A percentile compares a stretch with the other conserved stretches of the same genome.
These are phyloP conservation scores for Coreoperca whiteheadi DNA, from an alignment of 2,113 vertebrate genomes.

Conservation along the genomic window DNA sequence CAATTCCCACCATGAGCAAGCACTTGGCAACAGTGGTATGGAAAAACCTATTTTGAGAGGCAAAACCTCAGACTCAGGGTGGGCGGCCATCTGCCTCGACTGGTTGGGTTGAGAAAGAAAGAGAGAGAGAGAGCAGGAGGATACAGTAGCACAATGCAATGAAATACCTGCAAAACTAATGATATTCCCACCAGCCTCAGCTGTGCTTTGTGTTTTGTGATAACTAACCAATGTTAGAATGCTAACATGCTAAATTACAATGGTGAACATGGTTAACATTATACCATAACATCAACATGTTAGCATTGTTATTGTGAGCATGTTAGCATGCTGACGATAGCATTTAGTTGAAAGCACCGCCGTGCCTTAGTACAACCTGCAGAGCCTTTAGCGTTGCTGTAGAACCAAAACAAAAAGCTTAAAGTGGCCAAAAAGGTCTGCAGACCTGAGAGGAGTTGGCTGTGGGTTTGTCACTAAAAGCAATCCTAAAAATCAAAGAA, in stretches of 20 bases:
- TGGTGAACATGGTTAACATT: background rate
- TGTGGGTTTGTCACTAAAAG: too few relatives aligned
- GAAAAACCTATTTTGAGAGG: too few relatives aligned
- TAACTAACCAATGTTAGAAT: background rate
- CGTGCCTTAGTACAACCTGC: background rate
- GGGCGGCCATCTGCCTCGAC: too few relatives aligned
- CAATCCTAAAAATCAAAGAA: background rate
- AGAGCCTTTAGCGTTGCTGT: background rate
- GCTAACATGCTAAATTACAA: background rate
- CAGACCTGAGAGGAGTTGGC: background rate
- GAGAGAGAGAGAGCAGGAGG: too few relatives aligned
- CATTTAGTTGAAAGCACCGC: too few relatives aligned
- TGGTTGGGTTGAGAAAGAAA: too few relatives aligned
- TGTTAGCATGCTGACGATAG: background rate
- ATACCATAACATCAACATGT: background rate
- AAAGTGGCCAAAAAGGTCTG: background rate
- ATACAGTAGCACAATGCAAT: too few relatives aligned
- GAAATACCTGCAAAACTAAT: too few relatives aligned
- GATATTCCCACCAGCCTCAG: too few relatives aligned
- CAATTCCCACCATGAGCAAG: too few relatives aligned
- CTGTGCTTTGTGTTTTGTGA: background rate
- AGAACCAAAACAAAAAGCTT: background rate
- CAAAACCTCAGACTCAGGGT: too few relatives aligned
- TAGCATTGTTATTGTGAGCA: background rate
- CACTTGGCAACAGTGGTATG: too few relatives aligned